These are phyloP conservation scores for Caenorhabditis inopinata DNA, from an alignment of 1,140 invertebrate species.

Conservation along the genomic window DNA sequence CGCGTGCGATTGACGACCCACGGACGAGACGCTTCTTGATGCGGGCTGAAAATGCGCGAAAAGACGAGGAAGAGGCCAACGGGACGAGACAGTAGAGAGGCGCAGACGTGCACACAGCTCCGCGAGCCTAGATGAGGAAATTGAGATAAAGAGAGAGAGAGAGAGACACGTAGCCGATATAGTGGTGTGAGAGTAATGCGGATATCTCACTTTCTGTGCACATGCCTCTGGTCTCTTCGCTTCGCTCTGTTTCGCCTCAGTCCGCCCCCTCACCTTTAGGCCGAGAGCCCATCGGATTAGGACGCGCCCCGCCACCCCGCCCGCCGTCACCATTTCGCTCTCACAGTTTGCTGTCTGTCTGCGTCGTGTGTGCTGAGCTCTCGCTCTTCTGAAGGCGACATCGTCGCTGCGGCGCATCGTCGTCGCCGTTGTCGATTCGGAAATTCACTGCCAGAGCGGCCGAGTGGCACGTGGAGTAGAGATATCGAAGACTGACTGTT, in stretches of 20 bases:
- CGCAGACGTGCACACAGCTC: not conserved
- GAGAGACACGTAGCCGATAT: not conserved
- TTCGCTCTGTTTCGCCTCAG: not conserved
- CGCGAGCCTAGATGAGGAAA: no score
- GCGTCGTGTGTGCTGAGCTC: no score
- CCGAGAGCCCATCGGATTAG: not conserved
- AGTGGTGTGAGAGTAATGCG: constrained; percentile 8
- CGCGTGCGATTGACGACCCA: no score
- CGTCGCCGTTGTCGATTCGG: not conserved
- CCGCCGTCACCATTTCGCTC: no score
- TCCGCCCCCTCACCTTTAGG: constrained; percentile 26
- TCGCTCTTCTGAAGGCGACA: constrained; percentile 1
- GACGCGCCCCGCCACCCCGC: not conserved
- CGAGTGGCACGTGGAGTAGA: no score
- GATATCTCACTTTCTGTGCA: not conserved
- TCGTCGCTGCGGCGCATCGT: not conserved
- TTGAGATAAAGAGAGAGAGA: not conserved
- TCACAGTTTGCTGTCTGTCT: not conserved
- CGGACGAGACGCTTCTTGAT: no score
- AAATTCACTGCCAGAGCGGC: no score
- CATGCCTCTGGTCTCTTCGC: not conserved
- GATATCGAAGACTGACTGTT: no score
- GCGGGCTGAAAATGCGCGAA: constrained; percentile 21
- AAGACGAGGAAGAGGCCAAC: not conserved
- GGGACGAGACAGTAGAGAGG: not conserved